These are phyloP conservation scores for Enteromius fasciolatus DNA, from an alignment of 2,797 vertebrate species.

Conservation along the genomic window DNA sequence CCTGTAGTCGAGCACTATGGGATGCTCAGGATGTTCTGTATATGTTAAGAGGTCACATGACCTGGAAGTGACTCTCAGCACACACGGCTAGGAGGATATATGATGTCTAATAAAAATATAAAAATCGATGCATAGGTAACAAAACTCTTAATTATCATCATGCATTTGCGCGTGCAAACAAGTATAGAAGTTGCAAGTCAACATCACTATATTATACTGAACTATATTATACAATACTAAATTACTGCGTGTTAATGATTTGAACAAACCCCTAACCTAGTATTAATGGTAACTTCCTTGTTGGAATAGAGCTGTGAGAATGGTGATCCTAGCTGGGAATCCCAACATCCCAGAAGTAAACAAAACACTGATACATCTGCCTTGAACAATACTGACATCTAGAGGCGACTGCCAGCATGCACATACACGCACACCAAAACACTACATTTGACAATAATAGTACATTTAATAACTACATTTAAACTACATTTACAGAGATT, in stretches of 20 bases:
- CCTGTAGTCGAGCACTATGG: background rate
- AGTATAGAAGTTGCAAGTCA: background rate
- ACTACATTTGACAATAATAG: too few species aligned
- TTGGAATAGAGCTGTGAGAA: background rate
- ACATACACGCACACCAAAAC: background rate
- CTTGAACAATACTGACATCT: slow-evolving; percentile 32
- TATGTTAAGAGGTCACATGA: background rate
- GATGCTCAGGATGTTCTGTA: background rate
- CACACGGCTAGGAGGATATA: background rate
- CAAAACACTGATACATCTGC: background rate
- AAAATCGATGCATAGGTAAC: background rate
- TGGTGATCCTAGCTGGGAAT: background rate
- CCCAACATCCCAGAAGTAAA: slow-evolving; percentile 6
- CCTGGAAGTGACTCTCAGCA: background rate
- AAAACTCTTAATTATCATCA: background rate
- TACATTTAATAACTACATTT: too few species aligned
- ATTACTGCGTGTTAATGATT: background rate
- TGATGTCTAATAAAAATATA: background rate
- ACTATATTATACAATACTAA: too few species aligned
- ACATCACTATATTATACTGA: too few species aligned
- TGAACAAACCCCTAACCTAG: background rate
- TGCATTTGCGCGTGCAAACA: background rate
- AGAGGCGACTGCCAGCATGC: background rate
- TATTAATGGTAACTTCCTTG: background rate
- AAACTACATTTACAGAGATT: too few species aligned